A percentile compares a stretch with the other conserved stretches of the same genome.
Evolutionary conservation across 92 coral and sea anemone genomes (phyloP).

Genomic region (Ricordea florida): DNA sequence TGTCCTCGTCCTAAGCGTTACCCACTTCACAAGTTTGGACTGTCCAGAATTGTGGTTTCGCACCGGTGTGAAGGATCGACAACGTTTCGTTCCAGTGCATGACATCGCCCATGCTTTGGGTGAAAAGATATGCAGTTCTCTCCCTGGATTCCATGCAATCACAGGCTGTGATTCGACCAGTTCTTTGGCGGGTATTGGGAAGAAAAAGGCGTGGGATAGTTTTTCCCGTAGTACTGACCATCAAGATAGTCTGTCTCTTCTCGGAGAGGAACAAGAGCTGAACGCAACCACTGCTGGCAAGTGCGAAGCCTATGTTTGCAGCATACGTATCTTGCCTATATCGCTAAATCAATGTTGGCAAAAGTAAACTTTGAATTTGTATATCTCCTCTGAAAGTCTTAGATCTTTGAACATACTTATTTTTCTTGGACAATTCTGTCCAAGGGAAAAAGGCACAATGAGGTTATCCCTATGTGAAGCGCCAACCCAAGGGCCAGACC

Average conservation of each 20-base stretch:
- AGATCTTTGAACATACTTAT: no score
- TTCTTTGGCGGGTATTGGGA: slow-evolving; percentile 50
- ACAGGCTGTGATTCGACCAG: slow-evolving; percentile 72
- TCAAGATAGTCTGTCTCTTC: slow-evolving; percentile 24
- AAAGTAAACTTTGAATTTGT: no score
- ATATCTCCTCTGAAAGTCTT: no score
- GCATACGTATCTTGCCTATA: no score
- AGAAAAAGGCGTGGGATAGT: slow-evolving; percentile 60
- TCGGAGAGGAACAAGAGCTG: slow-evolving; percentile 22
- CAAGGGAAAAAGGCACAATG: no score
- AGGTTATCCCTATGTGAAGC: no score
- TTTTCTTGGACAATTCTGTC: no score
- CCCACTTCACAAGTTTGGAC: slow-evolving; percentile 1
- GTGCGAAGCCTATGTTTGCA: slow-evolving; percentile 38
- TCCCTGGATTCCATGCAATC: slow-evolving; percentile 63
- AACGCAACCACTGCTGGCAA: slow-evolving; percentile 18
- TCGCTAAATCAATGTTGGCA: no score
- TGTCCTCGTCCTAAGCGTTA: slow-evolving; percentile 24
- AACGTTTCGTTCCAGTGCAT: slow-evolving; percentile 58
- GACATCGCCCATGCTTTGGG: slow-evolving; percentile 35
- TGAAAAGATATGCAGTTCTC: slow-evolving; percentile 22
- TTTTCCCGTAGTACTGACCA: slow-evolving; percentile 20
- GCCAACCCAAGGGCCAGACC: no score
- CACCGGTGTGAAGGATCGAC: slow-evolving; percentile 50
- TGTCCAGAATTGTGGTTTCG: slow-evolving; percentile 46